phyloP scores from a whole-genome alignment of 2,797 vertebrate genomes.

The Mus caroli region DNA sequence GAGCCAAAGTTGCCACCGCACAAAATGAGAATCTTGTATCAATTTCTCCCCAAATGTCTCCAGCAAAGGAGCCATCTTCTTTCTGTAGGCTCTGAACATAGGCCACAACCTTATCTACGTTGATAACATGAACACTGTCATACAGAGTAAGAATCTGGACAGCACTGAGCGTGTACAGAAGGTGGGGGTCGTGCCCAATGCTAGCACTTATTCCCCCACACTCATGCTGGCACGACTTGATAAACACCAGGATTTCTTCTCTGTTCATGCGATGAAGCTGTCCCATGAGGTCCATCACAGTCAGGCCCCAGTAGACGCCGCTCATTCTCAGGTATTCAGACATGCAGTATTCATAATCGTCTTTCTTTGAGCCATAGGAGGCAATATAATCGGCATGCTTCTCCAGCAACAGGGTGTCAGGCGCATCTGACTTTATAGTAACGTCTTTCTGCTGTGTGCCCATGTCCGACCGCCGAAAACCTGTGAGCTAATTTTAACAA shows the following conservation, averaged over 20 bases:
- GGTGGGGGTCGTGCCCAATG: conserved; percentile 97
- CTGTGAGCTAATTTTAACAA: too few species aligned
- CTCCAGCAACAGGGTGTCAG: too few species aligned
- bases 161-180: conserved; percentile 98
- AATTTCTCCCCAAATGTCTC: conserved; percentile 98
- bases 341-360: conserved; percentile 99
- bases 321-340: conserved; percentile 99
- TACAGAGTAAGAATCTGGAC: conserved; percentile 98
- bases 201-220: conserved; percentile 98
- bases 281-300: conserved; percentile 98
- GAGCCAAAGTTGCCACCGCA: conserved; percentile 96
- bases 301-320: conserved; percentile 98
- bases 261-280: conserved; percentile 96
- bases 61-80: conserved; percentile 97
- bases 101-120: conserved; percentile 95
- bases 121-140: conserved; percentile 92
- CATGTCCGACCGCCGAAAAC: too few species aligned
- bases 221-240: conserved; percentile 96
- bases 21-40: conserved; percentile 99
- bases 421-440: too few species aligned
- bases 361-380: too few species aligned
- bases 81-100: conserved; percentile 96
- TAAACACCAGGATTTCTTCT: conserved; percentile 95
- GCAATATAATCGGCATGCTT: too few species aligned
- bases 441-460: too few species aligned